A percentile compares a stretch with the other conserved stretches of the same genome.
These are phyloP conservation scores for Caloenas nicobarica DNA, from an alignment of 2,113 vertebrate species.

Conservation along the genomic window DNA sequence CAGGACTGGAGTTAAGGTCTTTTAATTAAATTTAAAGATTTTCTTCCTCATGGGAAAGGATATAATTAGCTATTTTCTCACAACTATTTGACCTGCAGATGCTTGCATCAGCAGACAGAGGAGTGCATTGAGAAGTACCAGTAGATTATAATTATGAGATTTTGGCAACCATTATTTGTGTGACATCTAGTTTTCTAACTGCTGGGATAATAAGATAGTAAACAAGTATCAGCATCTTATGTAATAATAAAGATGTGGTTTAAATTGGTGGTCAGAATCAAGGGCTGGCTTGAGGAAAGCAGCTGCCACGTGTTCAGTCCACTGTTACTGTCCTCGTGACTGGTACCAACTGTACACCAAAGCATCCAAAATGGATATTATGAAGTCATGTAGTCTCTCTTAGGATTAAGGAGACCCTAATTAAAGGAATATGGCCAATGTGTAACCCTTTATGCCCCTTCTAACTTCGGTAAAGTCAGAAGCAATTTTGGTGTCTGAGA, in stretches of 20 bases:
- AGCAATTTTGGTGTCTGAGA: not conserved
- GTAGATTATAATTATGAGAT: constrained; percentile 65
- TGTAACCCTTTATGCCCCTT: not conserved
- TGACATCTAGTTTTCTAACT: constrained; percentile 30
- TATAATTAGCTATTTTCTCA: constrained; percentile 78
- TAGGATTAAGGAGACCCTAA: not conserved
- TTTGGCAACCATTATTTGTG: constrained; percentile 53
- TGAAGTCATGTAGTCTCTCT: not conserved
- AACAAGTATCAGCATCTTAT: constrained; percentile 6
- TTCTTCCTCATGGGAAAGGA: constrained; percentile 64
- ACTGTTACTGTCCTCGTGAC: not conserved
- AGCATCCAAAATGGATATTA: not conserved
- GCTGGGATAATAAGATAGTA: not conserved
- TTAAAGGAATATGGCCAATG: not conserved
- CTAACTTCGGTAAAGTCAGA: not conserved
- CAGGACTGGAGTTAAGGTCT: constrained; percentile 68
- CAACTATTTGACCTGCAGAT: constrained; percentile 70
- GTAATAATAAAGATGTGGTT: not conserved
- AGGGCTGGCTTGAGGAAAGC: not conserved
- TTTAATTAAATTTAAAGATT: constrained; percentile 82
- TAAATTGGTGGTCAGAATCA: not conserved
- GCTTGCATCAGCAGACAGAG: constrained; percentile 66
- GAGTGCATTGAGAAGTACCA: constrained; percentile 53
- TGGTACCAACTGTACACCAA: not conserved
- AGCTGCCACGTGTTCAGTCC: not conserved